Percentiles rank a stretch among this genome's conserved stretches.
Evolutionary conservation across 2,888 invertebrate genomes (phyloP).

Genomic region (Ellobium chinense): DNA sequence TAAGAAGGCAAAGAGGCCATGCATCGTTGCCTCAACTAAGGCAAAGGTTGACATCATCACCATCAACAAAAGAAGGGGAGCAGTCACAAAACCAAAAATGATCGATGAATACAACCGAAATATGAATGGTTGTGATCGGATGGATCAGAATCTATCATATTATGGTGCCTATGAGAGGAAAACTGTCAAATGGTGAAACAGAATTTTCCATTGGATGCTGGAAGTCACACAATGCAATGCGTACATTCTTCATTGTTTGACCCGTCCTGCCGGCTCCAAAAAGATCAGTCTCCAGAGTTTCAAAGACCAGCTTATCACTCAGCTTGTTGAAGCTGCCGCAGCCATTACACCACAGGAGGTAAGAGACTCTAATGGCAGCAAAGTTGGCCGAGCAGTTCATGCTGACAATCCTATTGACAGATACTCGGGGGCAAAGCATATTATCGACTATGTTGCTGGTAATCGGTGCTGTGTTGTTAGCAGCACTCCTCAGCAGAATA

Average conservation of each 20-base stretch:
- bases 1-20: conserved; percentile 8
- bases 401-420: too few relatives aligned
- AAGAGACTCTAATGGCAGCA: too few relatives aligned
- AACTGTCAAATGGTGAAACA: neutral
- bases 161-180: neutral
- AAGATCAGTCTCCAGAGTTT: neutral
- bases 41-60: neutral
- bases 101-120: neutral
- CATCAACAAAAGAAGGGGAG: neutral
- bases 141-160: neutral
- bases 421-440: too few relatives aligned
- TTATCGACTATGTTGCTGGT: too few relatives aligned
- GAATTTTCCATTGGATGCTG: neutral
- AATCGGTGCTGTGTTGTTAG: too few relatives aligned
- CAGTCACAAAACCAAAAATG: neutral
- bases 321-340: neutral
- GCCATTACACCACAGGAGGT: too few relatives aligned
- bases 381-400: too few relatives aligned
- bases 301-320: neutral
- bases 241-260: neutral
- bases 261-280: neutral
- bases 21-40: neutral
- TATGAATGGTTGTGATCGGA: conserved; percentile 5
- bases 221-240: neutral
- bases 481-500: too few relatives aligned